phyloP scores from a whole-genome alignment of 2,797 vertebrate genomes.

The Girardinus metallicus region DNA sequence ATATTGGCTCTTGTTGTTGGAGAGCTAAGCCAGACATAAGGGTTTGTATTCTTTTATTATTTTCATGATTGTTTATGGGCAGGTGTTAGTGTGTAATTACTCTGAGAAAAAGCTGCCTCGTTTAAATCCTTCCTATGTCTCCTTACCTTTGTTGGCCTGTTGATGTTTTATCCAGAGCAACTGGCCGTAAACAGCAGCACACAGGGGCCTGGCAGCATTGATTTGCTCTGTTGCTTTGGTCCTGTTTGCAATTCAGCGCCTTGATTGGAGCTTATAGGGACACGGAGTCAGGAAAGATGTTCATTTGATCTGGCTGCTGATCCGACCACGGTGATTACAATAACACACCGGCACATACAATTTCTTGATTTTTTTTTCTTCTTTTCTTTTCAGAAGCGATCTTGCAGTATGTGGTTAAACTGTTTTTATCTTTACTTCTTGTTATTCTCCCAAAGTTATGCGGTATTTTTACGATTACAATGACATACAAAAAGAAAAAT shows the following conservation, averaged over 20 bases:
- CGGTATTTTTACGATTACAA: no score
- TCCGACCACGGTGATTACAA: not conserved
- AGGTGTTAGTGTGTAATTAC: conserved; percentile 1
- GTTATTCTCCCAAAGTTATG: no score
- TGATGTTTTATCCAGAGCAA: conserved; percentile 32
- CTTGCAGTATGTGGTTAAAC: no score
- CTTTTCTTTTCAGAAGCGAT: no score
- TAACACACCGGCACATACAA: no score
- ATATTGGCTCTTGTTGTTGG: not conserved
- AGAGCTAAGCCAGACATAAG: not conserved
- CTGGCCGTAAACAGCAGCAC: conserved; percentile 13
- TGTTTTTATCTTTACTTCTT: no score
- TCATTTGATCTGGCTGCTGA: conserved; percentile 59
- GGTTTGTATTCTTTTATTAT: not conserved
- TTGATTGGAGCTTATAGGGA: conserved; percentile 59
- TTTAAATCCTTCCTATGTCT: conserved; percentile 30
- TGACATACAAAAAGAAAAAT: no score
- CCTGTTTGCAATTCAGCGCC: conserved; percentile 59
- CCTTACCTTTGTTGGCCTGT: conserved; percentile 4
- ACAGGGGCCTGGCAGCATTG: conserved; percentile 32
- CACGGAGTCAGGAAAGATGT: conserved; percentile 54
- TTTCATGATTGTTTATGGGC: not conserved
- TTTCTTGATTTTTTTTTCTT: no score
- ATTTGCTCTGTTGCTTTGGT: conserved; percentile 59
- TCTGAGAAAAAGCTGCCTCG: conserved; percentile 21